A percentile compares a stretch with the other conserved stretches of the same genome.
phyloP scores from a whole-genome alignment of 1,140 invertebrate species.

The Phymorhynchus buccinoides region DNA sequence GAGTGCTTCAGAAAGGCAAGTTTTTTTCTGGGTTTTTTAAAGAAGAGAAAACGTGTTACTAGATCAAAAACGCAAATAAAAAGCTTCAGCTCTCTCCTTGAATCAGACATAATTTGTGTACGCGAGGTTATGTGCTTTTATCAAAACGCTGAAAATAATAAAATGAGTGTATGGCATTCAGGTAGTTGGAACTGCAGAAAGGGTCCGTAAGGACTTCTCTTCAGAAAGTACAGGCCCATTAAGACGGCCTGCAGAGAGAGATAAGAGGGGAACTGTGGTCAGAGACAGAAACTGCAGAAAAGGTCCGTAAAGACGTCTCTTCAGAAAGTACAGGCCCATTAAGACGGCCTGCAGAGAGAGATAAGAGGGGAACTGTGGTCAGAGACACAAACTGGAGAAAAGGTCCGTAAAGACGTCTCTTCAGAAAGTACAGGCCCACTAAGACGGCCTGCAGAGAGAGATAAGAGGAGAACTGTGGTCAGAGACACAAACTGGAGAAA shows the following conservation, averaged over 20 bases:
- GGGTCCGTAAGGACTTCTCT: slow-evolving; percentile 35
- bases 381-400: slow-evolving; percentile 41
- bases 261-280: slow-evolving; percentile 18
- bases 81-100: too few species aligned
- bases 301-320: slow-evolving; percentile 35
- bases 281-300: slow-evolving; percentile 41
- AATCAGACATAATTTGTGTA: too few species aligned
- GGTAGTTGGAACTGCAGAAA: slow-evolving; percentile 44
- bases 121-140: too few species aligned
- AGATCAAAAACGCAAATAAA: too few species aligned
- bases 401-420: slow-evolving; percentile 35
- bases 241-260: slow-evolving; percentile 33
- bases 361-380: slow-evolving; percentile 18
- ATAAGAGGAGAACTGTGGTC: slow-evolving; percentile 17
- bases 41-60: too few species aligned
- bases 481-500: slow-evolving; percentile 41
- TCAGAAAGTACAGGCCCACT: slow-evolving; percentile 27
- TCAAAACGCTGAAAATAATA: too few species aligned
- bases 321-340: slow-evolving; percentile 27
- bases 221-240: slow-evolving; percentile 27
- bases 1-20: too few species aligned
- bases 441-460: slow-evolving; percentile 33
- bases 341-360: slow-evolving; percentile 33
- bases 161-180: too few species aligned
- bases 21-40: too few species aligned